A percentile compares a stretch with the other conserved stretches of the same genome.
These are phyloP conservation scores for Cephonodes hylas DNA, from an alignment of 2,888 invertebrate genomes.

Conservation along the genomic window DNA sequence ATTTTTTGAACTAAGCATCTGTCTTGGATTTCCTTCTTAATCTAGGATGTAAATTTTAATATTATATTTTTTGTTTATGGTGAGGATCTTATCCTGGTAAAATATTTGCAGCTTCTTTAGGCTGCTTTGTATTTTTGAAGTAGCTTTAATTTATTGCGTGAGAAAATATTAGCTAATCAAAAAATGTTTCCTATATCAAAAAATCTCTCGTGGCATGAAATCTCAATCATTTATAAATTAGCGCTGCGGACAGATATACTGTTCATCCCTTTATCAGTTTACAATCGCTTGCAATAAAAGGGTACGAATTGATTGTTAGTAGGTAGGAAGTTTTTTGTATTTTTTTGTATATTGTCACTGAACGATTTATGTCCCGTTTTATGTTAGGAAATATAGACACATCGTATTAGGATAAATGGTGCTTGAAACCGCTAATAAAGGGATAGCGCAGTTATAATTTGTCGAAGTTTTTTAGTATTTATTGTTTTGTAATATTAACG, in stretches of 20 bases:
- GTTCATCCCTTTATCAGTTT: conserved; percentile 77
- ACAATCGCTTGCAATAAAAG: conserved; percentile 77
- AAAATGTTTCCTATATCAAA: conserved; percentile 40
- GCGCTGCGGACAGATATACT: conserved; percentile 73
- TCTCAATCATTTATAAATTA: conserved; percentile 81
- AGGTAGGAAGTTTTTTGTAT: conserved; percentile 50
- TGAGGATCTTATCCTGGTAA: too few species aligned
- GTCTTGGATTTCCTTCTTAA: too few species aligned
- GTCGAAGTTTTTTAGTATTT: not conserved
- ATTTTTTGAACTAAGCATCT: too few species aligned
- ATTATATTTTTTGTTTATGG: too few species aligned
- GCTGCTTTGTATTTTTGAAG: too few species aligned
- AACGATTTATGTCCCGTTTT: conserved; percentile 60
- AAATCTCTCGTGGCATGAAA: too few species aligned
- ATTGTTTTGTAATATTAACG: conserved; percentile 17
- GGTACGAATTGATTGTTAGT: conserved; percentile 69
- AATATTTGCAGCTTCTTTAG: too few species aligned
- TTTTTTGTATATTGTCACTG: conserved; percentile 58
- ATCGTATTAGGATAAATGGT: conserved; percentile 49
- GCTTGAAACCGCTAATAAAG: conserved; percentile 45
- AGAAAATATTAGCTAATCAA: conserved; percentile 14
- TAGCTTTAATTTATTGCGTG: not conserved
- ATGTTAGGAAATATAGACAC: conserved; percentile 43
- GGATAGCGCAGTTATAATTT: not conserved
- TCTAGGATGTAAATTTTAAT: too few species aligned